These are phyloP conservation scores for Anthophora plumipes DNA, from an alignment of 2,888 invertebrate genomes.

Conservation along the genomic window DNA sequence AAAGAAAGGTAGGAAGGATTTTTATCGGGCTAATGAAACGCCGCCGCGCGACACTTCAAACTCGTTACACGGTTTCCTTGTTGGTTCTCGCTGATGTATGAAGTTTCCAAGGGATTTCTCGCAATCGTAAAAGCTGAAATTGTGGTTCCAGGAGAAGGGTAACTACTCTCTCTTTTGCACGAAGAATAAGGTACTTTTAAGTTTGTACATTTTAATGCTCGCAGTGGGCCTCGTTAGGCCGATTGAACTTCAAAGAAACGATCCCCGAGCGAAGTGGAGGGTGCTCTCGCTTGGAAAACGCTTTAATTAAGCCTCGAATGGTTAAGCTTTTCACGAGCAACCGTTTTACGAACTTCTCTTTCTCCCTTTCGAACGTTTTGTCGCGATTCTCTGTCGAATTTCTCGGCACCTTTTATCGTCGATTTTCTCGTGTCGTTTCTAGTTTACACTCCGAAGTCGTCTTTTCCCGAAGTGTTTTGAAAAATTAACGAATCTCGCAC, in stretches of 20 bases:
- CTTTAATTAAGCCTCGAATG: slow-evolving; percentile 46
- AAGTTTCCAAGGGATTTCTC: no score
- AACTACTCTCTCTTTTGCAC: no score
- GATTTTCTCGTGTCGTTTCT: not conserved
- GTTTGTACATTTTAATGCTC: slow-evolving; percentile 25
- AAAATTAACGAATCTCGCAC: no score
- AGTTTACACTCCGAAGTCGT: no score
- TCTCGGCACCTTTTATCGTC: no score
- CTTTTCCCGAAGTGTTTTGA: no score
- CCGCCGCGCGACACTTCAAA: not conserved
- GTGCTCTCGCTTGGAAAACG: slow-evolving; percentile 29
- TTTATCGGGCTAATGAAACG: slow-evolving; percentile 42
- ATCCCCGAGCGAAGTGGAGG: slow-evolving; percentile 26
- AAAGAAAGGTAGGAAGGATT: no score
- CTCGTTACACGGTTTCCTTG: not conserved
- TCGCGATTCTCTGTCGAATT: not conserved
- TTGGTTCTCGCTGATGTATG: not conserved
- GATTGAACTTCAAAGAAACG: slow-evolving; percentile 46
- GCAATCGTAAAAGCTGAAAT: no score
- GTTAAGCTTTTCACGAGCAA: slow-evolving; percentile 5
- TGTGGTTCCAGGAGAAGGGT: no score
- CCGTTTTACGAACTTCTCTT: slow-evolving; percentile 8
- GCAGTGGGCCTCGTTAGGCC: slow-evolving; percentile 48
- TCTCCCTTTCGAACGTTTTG: not conserved
- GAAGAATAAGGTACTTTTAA: no score